Evolutionary conservation across 2,888 invertebrate species (phyloP).

Genomic region (Drosophila lacicola): DNA sequence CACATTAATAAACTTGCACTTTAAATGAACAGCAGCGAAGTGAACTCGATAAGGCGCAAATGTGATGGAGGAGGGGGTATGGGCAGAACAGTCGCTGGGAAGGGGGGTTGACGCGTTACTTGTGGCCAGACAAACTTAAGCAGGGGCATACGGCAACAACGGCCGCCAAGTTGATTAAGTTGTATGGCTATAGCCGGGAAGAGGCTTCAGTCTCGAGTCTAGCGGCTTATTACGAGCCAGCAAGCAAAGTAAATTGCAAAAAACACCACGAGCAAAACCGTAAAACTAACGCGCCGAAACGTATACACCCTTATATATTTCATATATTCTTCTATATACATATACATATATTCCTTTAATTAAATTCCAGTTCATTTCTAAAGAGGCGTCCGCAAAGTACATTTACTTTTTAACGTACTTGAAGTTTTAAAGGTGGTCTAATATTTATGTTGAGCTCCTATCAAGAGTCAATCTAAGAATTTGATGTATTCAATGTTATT

Average conservation of each 20-base stretch:
- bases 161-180: slow-evolving; percentile 69
- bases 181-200: slow-evolving; percentile 61
- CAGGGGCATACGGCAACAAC: slow-evolving; percentile 38
- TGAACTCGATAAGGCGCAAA: slow-evolving; percentile 27
- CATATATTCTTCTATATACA: too few relatives aligned
- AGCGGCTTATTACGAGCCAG: slow-evolving; percentile 74
- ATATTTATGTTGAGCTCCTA: too few relatives aligned
- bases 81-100: neutral
- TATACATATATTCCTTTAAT: too few relatives aligned
- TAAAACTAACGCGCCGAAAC: slow-evolving; percentile 19
- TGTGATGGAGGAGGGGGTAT: neutral
- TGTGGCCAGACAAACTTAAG: slow-evolving; percentile 73
- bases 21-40: slow-evolving; percentile 64
- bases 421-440: too few relatives aligned
- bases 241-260: slow-evolving; percentile 71
- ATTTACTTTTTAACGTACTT: too few relatives aligned
- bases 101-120: slow-evolving; percentile 17
- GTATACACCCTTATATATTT: slow-evolving; percentile 25
- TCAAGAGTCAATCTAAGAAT: too few relatives aligned
- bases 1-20: slow-evolving; percentile 74
- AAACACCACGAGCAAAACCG: slow-evolving; percentile 26
- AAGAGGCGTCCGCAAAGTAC: too few relatives aligned
- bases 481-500: too few relatives aligned
- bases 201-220: slow-evolving; percentile 56
- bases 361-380: too few relatives aligned